Conservation (phyloP, 2,888 invertebrate genomes). For the Pristionchus entomophagus region DNA sequence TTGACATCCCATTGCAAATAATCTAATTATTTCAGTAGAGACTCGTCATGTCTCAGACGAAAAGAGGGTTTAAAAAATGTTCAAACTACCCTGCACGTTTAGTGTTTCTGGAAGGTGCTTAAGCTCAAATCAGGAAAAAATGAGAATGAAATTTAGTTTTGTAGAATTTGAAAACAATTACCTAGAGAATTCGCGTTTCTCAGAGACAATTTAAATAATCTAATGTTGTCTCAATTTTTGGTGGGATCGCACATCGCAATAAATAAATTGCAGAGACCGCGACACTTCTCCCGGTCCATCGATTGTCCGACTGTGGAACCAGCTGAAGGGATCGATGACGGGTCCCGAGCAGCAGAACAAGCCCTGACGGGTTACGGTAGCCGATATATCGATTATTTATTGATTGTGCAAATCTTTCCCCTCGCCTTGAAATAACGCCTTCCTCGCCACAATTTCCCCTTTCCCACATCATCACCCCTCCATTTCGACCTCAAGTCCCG, state of each 20-base stretch:
- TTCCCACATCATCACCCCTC: not conserved
- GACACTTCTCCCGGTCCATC: constrained; percentile 52
- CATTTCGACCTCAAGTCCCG: not conserved
- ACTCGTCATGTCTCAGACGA: too few species aligned
- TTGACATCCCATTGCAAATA: too few species aligned
- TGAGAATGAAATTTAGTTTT: too few species aligned
- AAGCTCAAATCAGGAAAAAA: too few species aligned
- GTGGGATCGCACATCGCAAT: not conserved
- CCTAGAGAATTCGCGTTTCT: too few species aligned
- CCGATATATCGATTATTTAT: constrained; percentile 36
- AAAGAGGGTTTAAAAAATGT: too few species aligned
- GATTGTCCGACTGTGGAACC: constrained; percentile 58
- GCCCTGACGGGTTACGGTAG: constrained; percentile 7
- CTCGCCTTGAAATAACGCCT: not conserved
- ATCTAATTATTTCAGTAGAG: too few species aligned
- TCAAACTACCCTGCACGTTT: too few species aligned
- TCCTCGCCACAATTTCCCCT: constrained; percentile 25
- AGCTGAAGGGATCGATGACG: constrained; percentile 54
- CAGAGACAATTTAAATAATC: too few species aligned
- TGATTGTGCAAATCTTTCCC: not conserved
- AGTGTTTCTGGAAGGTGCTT: too few species aligned
- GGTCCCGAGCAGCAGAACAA: constrained; percentile 51
- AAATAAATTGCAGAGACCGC: constrained; percentile 44
- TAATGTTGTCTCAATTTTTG: too few species aligned
- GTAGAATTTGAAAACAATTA: too few species aligned